Evolutionary conservation across 2,113 vertebrate genomes (phyloP).

Genomic region (Daboia siamensis): DNA sequence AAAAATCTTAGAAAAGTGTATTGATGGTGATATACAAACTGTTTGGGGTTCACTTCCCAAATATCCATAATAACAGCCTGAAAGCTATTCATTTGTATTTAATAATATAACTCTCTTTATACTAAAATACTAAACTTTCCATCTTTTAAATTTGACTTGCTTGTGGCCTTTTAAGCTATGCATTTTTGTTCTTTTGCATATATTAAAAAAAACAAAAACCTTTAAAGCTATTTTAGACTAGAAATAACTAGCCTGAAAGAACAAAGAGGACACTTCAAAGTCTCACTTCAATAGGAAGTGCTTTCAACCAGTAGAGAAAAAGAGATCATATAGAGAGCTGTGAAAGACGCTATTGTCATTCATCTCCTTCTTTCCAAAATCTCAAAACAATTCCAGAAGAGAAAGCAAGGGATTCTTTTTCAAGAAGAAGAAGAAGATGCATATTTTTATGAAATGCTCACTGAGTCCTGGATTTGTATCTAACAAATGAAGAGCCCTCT

Average conservation of each 20-base stretch:
- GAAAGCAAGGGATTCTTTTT: conserved; percentile 51
- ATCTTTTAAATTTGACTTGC: conserved; percentile 25
- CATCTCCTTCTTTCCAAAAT: conserved; percentile 48
- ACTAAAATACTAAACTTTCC: conserved; percentile 26
- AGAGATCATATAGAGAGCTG: conserved; percentile 52
- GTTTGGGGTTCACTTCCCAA: background rate
- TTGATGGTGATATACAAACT: background rate
- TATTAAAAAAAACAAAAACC: conserved; percentile 34
- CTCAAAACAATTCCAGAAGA: conserved; percentile 55
- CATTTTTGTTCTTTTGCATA: conserved; percentile 40
- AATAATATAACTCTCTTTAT: background rate
- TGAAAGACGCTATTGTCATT: conserved; percentile 74
- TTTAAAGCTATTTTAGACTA: conserved; percentile 47
- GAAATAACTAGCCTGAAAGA: conserved; percentile 61
- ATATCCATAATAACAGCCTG: background rate
- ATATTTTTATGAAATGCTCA: conserved; percentile 56
- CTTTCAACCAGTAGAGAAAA: conserved; percentile 48
- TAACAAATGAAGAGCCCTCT: conserved; percentile 24
- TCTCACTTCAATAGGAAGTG: conserved; percentile 65
- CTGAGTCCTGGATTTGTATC: conserved; percentile 47
- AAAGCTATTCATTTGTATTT: background rate
- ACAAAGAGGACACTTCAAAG: conserved; percentile 76
- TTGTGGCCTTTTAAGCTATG: conserved; percentile 43
- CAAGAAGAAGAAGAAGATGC: conserved; percentile 48
- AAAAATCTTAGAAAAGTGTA: background rate